Conservation (phyloP, 2,113 vertebrate species). For the Macrotus californicus region DNA sequence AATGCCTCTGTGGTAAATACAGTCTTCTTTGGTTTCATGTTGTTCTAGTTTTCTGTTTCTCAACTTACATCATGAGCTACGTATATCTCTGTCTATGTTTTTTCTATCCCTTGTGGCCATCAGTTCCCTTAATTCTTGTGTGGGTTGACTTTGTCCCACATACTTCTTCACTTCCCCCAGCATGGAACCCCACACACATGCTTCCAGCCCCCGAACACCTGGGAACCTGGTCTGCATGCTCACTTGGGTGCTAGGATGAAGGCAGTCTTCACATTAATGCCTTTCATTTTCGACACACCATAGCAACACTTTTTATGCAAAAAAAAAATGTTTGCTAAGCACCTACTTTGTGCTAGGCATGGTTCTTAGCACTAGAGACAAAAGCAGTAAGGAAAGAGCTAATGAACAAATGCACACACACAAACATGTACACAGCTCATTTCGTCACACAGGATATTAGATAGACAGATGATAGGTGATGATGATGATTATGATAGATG, state of each 20-base stretch:
- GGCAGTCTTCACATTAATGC: not conserved
- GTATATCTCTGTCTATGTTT: not conserved
- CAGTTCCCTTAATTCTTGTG: not conserved
- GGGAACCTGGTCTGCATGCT: not conserved
- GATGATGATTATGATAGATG: not conserved
- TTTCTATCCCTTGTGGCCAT: too few species aligned
- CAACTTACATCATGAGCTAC: not conserved
- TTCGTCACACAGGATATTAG: not conserved
- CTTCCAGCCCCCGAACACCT: not conserved
- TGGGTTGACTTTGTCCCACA: not conserved
- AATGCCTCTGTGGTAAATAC: not conserved
- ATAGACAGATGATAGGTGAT: not conserved
- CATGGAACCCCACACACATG: not conserved
- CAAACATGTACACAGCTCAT: not conserved
- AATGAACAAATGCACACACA: not conserved
- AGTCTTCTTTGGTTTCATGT: not conserved
- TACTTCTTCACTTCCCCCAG: too few species aligned
- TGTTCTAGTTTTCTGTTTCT: not conserved
- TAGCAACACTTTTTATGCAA: not conserved
- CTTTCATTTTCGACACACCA: not conserved
- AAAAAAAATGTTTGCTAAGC: not conserved
- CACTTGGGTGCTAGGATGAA: too few species aligned
- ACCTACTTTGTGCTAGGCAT: not conserved
- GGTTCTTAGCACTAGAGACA: not conserved
- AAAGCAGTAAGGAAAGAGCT: not conserved